phyloP scores from a whole-genome alignment of 2,888 invertebrate genomes.

The Dicyrtoma fusca region DNA sequence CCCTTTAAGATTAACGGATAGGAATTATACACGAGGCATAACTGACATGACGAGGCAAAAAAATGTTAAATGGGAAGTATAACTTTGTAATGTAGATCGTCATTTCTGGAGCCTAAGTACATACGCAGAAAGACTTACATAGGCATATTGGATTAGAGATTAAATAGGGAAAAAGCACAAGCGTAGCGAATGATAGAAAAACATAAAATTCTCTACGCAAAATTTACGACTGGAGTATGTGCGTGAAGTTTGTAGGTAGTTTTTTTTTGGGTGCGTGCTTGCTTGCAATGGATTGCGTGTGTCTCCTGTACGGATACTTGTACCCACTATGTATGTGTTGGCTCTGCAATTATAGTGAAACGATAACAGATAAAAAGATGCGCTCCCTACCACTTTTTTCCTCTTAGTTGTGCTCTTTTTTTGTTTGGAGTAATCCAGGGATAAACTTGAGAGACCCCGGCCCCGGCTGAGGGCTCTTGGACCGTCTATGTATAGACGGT shows the following conservation, averaged over 20 bases:
- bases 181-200: too few species aligned
- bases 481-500: background rate
- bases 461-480: background rate
- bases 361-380: background rate
- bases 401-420: background rate
- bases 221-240: conserved; percentile 1
- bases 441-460: background rate
- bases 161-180: too few species aligned
- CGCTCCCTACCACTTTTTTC: background rate
- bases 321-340: too few species aligned
- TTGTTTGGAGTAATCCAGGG: background rate
- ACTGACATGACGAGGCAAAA: background rate
- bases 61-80: background rate
- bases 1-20: conserved; percentile 13
- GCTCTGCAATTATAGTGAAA: background rate
- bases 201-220: conserved; percentile 11
- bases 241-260: too few species aligned
- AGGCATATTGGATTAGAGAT: too few species aligned
- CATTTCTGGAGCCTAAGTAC: too few species aligned
- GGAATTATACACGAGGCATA: conserved; percentile 12
- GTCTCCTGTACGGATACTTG: background rate
- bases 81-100: too few species aligned
- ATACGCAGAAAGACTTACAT: too few species aligned
- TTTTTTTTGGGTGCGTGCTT: background rate
- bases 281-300: background rate